Conservation (phyloP, 1,140 invertebrate species). For the Rhagoletis pomonella region DNA sequence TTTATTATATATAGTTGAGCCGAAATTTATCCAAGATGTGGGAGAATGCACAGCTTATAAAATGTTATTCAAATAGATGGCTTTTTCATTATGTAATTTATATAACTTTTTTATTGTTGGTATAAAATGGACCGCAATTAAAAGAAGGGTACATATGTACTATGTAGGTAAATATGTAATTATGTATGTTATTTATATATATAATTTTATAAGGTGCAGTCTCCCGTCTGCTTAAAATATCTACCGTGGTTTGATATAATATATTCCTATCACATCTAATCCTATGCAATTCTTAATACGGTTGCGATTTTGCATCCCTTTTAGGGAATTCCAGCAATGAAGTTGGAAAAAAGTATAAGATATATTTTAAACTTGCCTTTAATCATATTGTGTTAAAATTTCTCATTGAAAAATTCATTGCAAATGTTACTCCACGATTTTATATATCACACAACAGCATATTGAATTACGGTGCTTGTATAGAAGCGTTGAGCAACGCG, state of each 20-base stretch:
- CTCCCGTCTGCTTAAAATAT: too few relatives aligned
- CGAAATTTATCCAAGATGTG: too few relatives aligned
- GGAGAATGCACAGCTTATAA: neutral
- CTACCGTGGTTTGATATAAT: neutral
- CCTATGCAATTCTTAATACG: neutral
- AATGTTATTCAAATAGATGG: neutral
- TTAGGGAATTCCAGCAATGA: neutral
- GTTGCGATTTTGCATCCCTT: neutral
- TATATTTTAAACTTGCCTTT: slow-evolving; percentile 39
- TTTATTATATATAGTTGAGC: too few relatives aligned
- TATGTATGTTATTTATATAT: neutral
- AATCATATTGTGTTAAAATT: neutral
- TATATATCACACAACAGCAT: neutral
- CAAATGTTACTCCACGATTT: slow-evolving; percentile 10
- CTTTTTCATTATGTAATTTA: neutral
- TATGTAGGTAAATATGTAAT: too few relatives aligned
- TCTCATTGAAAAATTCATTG: slow-evolving; percentile 3
- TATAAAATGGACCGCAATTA: too few relatives aligned
- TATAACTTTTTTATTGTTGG: neutral
- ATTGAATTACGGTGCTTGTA: slow-evolving; percentile 11
- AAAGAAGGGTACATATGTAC: too few relatives aligned
- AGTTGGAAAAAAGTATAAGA: neutral
- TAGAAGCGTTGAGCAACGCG: slow-evolving; percentile 12
- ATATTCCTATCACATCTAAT: neutral
- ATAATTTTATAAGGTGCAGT: neutral